These are phyloP conservation scores for Hydriomena furcata DNA, from an alignment of 2,888 invertebrate genomes.

Conservation along the genomic window DNA sequence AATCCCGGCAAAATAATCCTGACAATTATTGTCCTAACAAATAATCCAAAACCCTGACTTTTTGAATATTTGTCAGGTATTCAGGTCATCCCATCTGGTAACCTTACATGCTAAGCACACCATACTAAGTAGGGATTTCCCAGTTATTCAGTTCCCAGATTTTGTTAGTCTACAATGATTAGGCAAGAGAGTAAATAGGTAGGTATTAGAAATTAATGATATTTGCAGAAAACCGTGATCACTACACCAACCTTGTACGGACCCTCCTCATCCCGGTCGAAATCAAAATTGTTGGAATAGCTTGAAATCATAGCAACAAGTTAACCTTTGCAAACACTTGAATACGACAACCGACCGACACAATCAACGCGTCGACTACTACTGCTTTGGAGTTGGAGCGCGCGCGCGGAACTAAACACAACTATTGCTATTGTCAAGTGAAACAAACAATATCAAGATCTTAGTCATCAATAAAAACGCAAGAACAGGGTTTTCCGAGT, in stretches of 20 bases:
- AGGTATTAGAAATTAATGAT: not conserved
- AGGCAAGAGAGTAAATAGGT: not conserved
- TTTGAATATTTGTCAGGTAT: too few relatives aligned
- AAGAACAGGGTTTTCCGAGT: conserved; percentile 26
- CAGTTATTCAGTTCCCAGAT: too few relatives aligned
- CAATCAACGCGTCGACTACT: conserved; percentile 20
- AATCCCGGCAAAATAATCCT: too few relatives aligned
- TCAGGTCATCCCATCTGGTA: too few relatives aligned
- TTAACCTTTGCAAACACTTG: conserved; percentile 21
- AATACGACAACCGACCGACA: conserved; percentile 12
- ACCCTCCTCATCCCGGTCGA: conserved; percentile 38
- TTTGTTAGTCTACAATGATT: not conserved
- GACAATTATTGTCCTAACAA: too few relatives aligned
- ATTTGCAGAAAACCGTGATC: conserved; percentile 10
- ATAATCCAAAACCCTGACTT: too few relatives aligned
- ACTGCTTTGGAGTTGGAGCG: too few relatives aligned
- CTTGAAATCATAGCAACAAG: conserved; percentile 39
- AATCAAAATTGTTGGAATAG: conserved; percentile 22
- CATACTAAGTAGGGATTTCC: too few relatives aligned
- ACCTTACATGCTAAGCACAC: too few relatives aligned
- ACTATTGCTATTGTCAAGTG: conserved; percentile 1
- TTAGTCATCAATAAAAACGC: conserved; percentile 29
- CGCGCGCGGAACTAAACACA: conserved; percentile 1
- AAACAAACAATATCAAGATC: conserved; percentile 5
- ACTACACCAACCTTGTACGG: conserved; percentile 42